phyloP scores from a whole-genome alignment of 2,113 vertebrate species.

The Channa argus region DNA sequence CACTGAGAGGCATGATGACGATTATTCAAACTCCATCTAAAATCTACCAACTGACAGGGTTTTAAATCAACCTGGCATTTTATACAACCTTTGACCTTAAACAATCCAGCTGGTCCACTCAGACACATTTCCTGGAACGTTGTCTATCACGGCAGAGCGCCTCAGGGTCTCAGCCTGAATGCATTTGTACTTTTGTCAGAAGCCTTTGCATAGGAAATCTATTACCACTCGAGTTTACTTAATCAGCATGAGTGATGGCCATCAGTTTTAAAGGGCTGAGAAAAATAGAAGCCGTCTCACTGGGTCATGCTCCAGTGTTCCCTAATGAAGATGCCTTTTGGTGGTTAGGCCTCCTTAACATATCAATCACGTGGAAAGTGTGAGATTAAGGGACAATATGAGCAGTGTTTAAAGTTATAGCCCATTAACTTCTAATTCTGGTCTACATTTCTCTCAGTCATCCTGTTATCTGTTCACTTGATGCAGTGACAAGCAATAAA shows the following conservation, averaged over 20 bases:
- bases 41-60: conserved; percentile 53
- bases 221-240: conserved; percentile 52
- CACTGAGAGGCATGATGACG: conserved; percentile 46
- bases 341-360: conserved; percentile 1
- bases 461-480: neutral
- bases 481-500: neutral
- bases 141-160: conserved; percentile 24
- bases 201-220: conserved; percentile 39
- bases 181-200: conserved; percentile 54
- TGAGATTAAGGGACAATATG: conserved; percentile 25
- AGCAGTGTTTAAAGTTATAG: conserved; percentile 17
- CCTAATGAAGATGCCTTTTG: conserved; percentile 29
- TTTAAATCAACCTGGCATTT: conserved; percentile 64
- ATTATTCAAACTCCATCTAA: conserved; percentile 33
- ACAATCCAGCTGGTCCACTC: conserved; percentile 41
- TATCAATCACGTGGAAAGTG: conserved; percentile 52
- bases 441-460: neutral
- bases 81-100: conserved; percentile 69
- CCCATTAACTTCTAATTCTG: conserved; percentile 28
- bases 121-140: conserved; percentile 58
- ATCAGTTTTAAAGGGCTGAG: conserved; percentile 28
- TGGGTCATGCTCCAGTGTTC: conserved; percentile 39
- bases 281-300: conserved; percentile 50
- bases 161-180: conserved; percentile 42
- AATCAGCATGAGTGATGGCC: conserved; percentile 62